Percentiles rank a stretch among this genome's conserved stretches.
Conservation (phyloP, 2,888 invertebrate species). For the Ochropleura plecta region DNA sequence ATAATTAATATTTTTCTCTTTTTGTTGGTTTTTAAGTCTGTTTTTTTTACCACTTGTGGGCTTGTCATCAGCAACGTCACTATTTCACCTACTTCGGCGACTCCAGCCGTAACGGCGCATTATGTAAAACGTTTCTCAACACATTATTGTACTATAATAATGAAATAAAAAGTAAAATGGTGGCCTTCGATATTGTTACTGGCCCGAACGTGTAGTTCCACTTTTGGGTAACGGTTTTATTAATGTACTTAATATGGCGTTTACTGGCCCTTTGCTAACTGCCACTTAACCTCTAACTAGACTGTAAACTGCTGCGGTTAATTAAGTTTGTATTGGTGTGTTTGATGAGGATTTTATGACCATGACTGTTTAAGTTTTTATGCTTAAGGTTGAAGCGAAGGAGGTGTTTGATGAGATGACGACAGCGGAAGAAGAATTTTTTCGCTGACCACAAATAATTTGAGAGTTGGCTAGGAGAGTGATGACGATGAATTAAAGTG, state of each 20-base stretch:
- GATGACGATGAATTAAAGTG: no score
- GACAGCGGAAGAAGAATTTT: no score
- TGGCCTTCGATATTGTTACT: conserved; percentile 52
- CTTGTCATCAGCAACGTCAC: conserved; percentile 17
- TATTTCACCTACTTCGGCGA: conserved; percentile 10
- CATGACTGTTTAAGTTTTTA: not conserved
- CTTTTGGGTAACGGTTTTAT: conserved; percentile 30
- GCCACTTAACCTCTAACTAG: conserved; percentile 14
- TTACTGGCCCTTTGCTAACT: conserved; percentile 18
- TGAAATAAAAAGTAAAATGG: conserved; percentile 55
- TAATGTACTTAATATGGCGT: conserved; percentile 13
- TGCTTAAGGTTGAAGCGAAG: not conserved
- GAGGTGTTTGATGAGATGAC: no score
- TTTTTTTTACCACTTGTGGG: not conserved
- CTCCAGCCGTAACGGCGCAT: conserved; percentile 40
- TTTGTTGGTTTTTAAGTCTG: not conserved
- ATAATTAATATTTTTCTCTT: no score
- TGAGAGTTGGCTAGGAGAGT: no score
- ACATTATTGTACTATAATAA: conserved; percentile 40
- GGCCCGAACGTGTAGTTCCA: conserved; percentile 14
- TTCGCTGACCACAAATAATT: no score
- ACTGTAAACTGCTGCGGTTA: conserved; percentile 16
- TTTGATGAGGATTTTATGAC: conserved; percentile 5
- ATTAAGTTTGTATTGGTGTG: conserved; percentile 12
- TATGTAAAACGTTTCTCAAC: conserved; percentile 49